Evolutionary conservation across 2,888 invertebrate species (phyloP).

Genomic region (Cosmia trapezina): DNA sequence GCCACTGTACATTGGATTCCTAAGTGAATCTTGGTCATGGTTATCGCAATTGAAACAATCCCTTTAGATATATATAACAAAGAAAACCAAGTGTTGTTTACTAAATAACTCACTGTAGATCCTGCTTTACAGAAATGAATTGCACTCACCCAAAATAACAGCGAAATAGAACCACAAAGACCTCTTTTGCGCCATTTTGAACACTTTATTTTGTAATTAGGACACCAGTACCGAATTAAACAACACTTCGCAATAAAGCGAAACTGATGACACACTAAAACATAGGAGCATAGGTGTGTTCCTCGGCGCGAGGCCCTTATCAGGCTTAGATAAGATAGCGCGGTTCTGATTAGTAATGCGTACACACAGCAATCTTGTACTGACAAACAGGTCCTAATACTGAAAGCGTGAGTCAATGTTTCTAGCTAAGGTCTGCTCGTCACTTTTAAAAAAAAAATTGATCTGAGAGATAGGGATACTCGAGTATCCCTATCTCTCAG

Average conservation of each 20-base stretch:
- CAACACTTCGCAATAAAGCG: constrained; percentile 63
- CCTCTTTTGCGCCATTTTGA: constrained; percentile 84
- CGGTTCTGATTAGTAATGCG: constrained; percentile 76
- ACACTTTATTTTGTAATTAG: constrained; percentile 61
- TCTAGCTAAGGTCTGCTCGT: constrained; percentile 1
- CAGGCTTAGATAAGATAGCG: constrained; percentile 83
- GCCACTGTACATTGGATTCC: neutral
- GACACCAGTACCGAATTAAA: constrained; percentile 61
- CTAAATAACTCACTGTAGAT: neutral
- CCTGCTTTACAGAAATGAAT: constrained; percentile 6
- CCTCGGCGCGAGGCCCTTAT: constrained; percentile 75
- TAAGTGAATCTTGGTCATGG: neutral
- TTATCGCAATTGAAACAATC: constrained; percentile 8
- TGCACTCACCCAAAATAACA: constrained; percentile 86
- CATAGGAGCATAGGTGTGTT: constrained; percentile 77
- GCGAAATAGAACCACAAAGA: constrained; percentile 88
- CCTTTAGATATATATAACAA: constrained; percentile 3
- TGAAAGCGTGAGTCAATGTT: constrained; percentile 42
- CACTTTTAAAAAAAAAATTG: no score
- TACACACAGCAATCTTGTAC: constrained; percentile 51
- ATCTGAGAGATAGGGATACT: no score
- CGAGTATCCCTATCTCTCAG: neutral
- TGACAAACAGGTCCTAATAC: constrained; percentile 31
- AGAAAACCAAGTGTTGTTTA: constrained; percentile 16
- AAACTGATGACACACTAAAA: constrained; percentile 73